Evolutionary conservation across 2,113 vertebrate genomes (phyloP).

Genomic region (Sialia sialis): DNA sequence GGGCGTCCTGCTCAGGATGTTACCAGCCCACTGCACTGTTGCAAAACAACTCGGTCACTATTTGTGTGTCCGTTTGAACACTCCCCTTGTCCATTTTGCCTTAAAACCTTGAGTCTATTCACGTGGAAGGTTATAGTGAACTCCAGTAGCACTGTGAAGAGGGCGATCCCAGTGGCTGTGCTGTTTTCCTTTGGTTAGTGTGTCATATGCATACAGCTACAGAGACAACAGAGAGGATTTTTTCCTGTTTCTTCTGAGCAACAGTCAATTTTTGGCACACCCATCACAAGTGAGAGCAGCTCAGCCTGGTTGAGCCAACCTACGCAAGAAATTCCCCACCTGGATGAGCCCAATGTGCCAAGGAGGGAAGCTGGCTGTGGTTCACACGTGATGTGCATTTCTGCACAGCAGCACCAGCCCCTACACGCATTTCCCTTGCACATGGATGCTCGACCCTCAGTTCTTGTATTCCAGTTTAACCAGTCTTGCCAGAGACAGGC

Average conservation of each 20-base stretch:
- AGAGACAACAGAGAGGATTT: background rate
- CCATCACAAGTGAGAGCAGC: background rate
- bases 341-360: background rate
- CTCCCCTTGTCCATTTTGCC: background rate
- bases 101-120: background rate
- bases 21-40: background rate
- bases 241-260: background rate
- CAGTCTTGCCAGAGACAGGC: background rate
- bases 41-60: background rate
- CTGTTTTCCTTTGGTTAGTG: background rate
- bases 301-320: background rate
- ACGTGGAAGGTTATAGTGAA: background rate
- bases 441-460: background rate
- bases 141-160: background rate
- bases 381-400: accelerated
- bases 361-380: background rate
- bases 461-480: background rate
- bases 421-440: accelerated
- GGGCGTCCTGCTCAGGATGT: accelerated
- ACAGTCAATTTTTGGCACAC: background rate
- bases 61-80: background rate
- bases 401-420: background rate
- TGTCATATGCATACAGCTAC: background rate
- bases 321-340: background rate
- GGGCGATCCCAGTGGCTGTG: accelerated